Evolutionary conservation across 2,113 vertebrate genomes (phyloP), one percentile per base, ranked within the genome.

Genomic region (Rostratula benghalensis): DNA sequence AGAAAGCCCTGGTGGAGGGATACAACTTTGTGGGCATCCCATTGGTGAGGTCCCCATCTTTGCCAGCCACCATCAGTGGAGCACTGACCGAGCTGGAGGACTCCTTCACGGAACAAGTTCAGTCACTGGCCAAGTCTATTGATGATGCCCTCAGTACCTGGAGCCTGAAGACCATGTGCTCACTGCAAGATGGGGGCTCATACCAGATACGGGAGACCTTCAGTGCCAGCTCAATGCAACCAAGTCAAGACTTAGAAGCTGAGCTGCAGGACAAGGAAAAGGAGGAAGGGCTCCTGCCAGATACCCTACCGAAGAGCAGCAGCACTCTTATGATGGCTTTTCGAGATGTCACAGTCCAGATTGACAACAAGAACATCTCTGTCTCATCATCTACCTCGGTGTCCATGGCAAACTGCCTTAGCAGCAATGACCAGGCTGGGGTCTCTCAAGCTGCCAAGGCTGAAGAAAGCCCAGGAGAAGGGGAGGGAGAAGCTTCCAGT

Each of bases 271-370:
- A 99, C 45, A 97, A 98, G 16, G 96, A 98, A 12, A 98, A 98
- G 79, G 98, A 98, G 6, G 95, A 98, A 22, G 96, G 97, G 51
- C 80, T 94, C 6, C 82, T 96, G 60, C 77, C 98, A 8, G 98
- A 98, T 24, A 98, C 98, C 48, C 83, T 99, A 76, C 98, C 99
- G 28, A 99, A 98, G 90, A 99, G 99, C 64, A 98, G 99, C 95
- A 98, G 99, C 95, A 99, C 99, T 12, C 98, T 99, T 90, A 99
- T 99, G 98, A 99, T 99, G 99, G 99, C 99, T 85, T 99, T 99
- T 98, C 98, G 99, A 83, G 99, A 99, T 5, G 99, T 99, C 93
- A 99, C 99, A 0, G 99, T 99, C 84, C 99, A 99, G 97, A 99
- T 99, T 0, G 99, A 99, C 98, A 99, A 98, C 97, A 99, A 99